Percentiles rank a stretch among this genome's conserved stretches.
Evolutionary conservation across 2,797 vertebrate species (phyloP).

Genomic region (Myoxocephalus aenaeus): DNA sequence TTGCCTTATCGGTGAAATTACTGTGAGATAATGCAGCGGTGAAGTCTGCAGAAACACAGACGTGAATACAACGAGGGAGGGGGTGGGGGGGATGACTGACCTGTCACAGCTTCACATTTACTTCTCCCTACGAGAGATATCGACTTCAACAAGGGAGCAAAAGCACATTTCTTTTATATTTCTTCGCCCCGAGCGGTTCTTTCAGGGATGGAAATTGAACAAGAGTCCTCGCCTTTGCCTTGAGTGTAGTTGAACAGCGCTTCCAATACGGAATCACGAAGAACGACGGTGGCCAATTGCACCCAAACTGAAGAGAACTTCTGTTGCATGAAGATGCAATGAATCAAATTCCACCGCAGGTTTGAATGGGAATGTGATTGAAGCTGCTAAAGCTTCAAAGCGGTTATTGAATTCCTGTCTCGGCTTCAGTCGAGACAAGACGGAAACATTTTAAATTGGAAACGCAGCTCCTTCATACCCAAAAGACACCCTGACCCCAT

Average conservation of each 20-base stretch:
- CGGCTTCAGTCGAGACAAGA: neutral
- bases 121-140: conserved; percentile 33
- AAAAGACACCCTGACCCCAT: neutral
- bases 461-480: neutral
- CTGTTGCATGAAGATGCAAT: conserved; percentile 2
- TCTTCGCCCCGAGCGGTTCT: neutral
- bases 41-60: conserved; percentile 48
- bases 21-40: conserved; percentile 50
- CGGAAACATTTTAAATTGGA: neutral
- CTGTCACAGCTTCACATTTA: conserved; percentile 44
- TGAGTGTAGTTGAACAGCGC: neutral
- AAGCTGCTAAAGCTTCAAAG: neutral
- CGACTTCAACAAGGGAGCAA: conserved; percentile 14
- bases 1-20: conserved; percentile 62
- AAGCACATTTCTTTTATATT: conserved; percentile 15
- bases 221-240: neutral
- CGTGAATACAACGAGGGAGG: conserved; percentile 20
- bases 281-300: neutral
- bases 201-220: conserved; percentile 21
- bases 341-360: conserved; percentile 1
- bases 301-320: neutral
- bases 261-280: neutral
- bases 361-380: neutral
- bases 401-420: conserved; percentile 4
- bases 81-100: conserved; percentile 14